These are phyloP conservation scores for Drosophila prolongata DNA, from an alignment of 2,888 invertebrate species.

Conservation along the genomic window DNA sequence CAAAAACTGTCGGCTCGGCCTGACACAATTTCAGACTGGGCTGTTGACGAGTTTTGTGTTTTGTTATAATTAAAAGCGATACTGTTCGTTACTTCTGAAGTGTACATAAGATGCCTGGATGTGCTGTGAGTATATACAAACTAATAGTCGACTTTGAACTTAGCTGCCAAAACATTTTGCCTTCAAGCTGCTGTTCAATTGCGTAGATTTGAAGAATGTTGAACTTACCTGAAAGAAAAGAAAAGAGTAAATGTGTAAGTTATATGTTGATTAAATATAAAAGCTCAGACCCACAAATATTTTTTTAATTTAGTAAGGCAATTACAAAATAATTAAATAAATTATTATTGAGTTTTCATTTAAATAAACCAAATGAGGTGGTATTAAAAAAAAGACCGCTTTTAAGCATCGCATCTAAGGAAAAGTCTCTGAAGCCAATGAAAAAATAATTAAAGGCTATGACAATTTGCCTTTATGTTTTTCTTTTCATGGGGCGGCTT, in stretches of 20 bases:
- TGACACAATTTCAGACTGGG: constrained; percentile 41
- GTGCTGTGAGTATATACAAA: neutral
- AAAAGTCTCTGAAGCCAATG: constrained; percentile 40
- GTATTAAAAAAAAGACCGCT: constrained; percentile 6
- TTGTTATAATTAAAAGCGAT: constrained; percentile 54
- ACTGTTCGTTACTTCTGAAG: neutral
- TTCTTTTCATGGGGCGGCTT: constrained; percentile 5
- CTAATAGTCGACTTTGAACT: constrained; percentile 4
- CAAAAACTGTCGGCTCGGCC: constrained; percentile 10
- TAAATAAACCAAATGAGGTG: neutral
- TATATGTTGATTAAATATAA: neutral
- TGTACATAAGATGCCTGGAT: neutral
- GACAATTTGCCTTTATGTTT: constrained; percentile 67
- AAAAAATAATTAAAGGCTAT: constrained; percentile 75
- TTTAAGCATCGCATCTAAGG: constrained; percentile 6
- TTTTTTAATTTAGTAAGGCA: neutral
- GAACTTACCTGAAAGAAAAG: constrained; percentile 45
- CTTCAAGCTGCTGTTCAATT: neutral
- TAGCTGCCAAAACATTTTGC: constrained; percentile 21
- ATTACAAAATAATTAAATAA: constrained; percentile 5
- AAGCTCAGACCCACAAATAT: no score
- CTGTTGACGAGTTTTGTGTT: constrained; percentile 34
- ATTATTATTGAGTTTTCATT: neutral
- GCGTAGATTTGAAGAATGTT: neutral
- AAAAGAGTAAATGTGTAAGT: neutral